A percentile compares a stretch with the other conserved stretches of the same genome.
Conservation (phyloP, 2,888 invertebrate species). For the Prenolepis imparis region DNA sequence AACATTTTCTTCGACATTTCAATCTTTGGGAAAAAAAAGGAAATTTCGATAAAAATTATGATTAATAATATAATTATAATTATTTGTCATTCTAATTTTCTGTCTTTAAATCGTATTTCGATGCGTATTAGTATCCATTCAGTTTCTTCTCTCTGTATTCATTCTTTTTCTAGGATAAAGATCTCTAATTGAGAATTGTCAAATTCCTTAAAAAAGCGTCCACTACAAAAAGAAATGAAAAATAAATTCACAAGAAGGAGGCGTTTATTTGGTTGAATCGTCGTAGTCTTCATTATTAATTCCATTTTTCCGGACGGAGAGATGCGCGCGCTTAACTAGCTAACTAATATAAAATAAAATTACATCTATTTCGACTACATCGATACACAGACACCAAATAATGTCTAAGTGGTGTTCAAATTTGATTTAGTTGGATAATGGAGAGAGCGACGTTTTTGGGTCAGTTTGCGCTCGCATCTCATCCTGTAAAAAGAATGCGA, state of each 20-base stretch:
- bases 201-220: conserved; percentile 23
- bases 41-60: background rate
- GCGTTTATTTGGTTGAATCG: conserved; percentile 3
- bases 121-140: background rate
- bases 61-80: no score
- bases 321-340: conserved; percentile 39
- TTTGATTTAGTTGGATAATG: conserved; percentile 53
- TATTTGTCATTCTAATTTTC: background rate
- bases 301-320: background rate
- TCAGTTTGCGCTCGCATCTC: conserved; percentile 28
- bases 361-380: conserved; percentile 34
- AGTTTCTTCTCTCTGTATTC: background rate
- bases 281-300: conserved; percentile 47
- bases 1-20: background rate
- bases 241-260: conserved; percentile 1
- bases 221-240: conserved; percentile 4
- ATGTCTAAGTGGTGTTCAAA: conserved; percentile 42
- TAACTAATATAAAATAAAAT: conserved; percentile 56
- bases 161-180: background rate
- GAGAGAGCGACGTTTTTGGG: background rate
- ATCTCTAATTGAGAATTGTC: background rate
- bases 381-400: conserved; percentile 14
- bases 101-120: background rate
- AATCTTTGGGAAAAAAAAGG: background rate
- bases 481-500: background rate